Conservation (phyloP, 2,797 vertebrate genomes). For the Centropyge bicolor region DNA sequence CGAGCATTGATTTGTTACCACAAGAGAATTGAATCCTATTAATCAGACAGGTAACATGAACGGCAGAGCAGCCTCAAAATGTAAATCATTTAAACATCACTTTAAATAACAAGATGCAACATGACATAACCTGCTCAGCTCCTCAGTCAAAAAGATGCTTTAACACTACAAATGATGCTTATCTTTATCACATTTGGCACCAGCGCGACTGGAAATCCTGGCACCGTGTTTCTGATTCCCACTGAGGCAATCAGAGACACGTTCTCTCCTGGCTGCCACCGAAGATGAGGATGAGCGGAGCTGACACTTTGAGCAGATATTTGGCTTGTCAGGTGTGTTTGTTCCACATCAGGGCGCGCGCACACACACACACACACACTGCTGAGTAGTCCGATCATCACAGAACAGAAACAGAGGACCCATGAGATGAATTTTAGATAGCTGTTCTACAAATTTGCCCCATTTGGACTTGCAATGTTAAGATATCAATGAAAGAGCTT, state of each 20-base stretch:
- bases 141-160: slow-evolving; percentile 27
- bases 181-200: slow-evolving; percentile 67
- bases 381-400: slow-evolving; percentile 35
- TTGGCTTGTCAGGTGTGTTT: slow-evolving; percentile 62
- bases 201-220: slow-evolving; percentile 43
- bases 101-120: slow-evolving; percentile 47
- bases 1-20: slow-evolving; percentile 1
- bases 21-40: neutral
- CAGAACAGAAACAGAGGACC: slow-evolving; percentile 11
- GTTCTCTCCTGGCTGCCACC: slow-evolving; percentile 40
- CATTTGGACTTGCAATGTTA: neutral
- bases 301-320: slow-evolving; percentile 63
- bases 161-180: slow-evolving; percentile 38
- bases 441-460: neutral
- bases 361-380: slow-evolving; percentile 43
- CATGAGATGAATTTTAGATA: slow-evolving; percentile 5
- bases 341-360: slow-evolving; percentile 53
- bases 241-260: slow-evolving; percentile 47
- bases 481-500: neutral
- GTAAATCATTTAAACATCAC: slow-evolving; percentile 38
- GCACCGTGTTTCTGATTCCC: slow-evolving; percentile 37
- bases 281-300: slow-evolving; percentile 65
- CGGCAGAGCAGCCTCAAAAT: slow-evolving; percentile 6
- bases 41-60: slow-evolving; percentile 19
- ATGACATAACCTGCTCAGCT: slow-evolving; percentile 23